These are phyloP conservation scores for Silvanus unidentatus DNA, from an alignment of 2,888 invertebrate genomes.

Conservation along the genomic window DNA sequence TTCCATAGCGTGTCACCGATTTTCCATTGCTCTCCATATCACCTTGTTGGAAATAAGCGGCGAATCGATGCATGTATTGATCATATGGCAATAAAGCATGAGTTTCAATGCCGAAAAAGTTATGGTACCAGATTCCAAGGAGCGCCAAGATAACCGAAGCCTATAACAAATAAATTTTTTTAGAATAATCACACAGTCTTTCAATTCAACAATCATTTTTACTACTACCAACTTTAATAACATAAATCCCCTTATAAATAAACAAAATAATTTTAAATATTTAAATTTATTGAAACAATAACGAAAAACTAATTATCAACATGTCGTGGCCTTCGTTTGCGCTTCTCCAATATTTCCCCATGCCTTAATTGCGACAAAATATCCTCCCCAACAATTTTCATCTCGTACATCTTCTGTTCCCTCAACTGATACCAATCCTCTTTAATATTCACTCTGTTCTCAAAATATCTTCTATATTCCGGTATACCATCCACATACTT, in stretches of 20 bases:
- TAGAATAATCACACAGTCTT: not conserved
- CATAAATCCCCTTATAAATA: too few relatives aligned
- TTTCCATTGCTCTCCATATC: conserved; percentile 99
- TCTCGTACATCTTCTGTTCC: not conserved
- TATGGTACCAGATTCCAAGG: conserved; percentile 89
- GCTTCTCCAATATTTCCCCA: conserved; percentile 1
- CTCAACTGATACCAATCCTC: not conserved
- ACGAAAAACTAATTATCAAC: not conserved
- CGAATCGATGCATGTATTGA: conserved; percentile 96
- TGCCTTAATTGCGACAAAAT: conserved; percentile 2
- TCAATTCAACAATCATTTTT: not conserved
- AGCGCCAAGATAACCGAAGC: conserved; percentile 89
- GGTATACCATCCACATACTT: not conserved
- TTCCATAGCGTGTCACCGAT: conserved; percentile 70
- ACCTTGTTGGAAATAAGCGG: conserved; percentile 99
- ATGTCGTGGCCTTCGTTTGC: not conserved
- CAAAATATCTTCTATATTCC: not conserved
- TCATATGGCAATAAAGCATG: conserved; percentile 96
- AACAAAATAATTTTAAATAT: too few relatives aligned
- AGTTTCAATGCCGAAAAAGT: conserved; percentile 93
- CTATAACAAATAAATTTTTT: conserved; percentile 46
- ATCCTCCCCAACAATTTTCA: not conserved
- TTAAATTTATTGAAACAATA: not conserved
- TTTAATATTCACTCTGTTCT: not conserved
- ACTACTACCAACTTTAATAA: too few relatives aligned